These are phyloP conservation scores for Canis aureus DNA, from an alignment of 2,113 vertebrate genomes.

Conservation along the genomic window DNA sequence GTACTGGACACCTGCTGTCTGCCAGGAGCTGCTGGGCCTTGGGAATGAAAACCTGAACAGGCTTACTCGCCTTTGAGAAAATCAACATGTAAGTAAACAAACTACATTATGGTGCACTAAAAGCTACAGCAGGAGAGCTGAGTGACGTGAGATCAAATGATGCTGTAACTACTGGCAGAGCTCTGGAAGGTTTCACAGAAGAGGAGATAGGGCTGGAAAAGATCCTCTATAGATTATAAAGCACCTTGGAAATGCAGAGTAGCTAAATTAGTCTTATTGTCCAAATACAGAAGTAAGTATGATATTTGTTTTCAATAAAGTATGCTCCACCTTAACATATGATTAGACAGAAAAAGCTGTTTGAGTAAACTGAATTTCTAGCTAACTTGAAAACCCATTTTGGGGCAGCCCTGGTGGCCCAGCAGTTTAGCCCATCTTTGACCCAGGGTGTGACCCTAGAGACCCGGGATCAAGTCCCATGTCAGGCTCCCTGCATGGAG, in stretches of 20 bases:
- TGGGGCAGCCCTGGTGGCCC: neutral
- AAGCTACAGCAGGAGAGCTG: neutral
- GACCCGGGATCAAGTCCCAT: too few relatives aligned
- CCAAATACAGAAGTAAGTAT: neutral
- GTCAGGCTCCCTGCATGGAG: too few relatives aligned
- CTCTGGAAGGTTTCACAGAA: neutral
- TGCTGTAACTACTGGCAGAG: neutral
- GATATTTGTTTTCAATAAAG: constrained; percentile 15
- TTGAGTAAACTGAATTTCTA: constrained; percentile 46
- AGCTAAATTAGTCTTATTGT: neutral
- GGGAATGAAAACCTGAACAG: neutral
- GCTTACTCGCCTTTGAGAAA: neutral
- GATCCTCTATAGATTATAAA: neutral
- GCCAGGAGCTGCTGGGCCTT: neutral
- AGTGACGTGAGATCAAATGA: neutral
- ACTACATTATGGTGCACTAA: neutral
- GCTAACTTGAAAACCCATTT: constrained; percentile 26
- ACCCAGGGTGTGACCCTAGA: too few relatives aligned
- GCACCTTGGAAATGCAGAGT: neutral
- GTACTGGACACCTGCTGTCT: neutral
- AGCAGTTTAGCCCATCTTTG: too few relatives aligned
- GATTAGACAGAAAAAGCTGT: constrained; percentile 7
- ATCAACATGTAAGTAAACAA: neutral
- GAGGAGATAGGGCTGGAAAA: neutral
- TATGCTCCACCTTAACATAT: neutral